These are phyloP conservation scores for Ailurus styani DNA, from an alignment of 2,113 vertebrate genomes.

Conservation along the genomic window DNA sequence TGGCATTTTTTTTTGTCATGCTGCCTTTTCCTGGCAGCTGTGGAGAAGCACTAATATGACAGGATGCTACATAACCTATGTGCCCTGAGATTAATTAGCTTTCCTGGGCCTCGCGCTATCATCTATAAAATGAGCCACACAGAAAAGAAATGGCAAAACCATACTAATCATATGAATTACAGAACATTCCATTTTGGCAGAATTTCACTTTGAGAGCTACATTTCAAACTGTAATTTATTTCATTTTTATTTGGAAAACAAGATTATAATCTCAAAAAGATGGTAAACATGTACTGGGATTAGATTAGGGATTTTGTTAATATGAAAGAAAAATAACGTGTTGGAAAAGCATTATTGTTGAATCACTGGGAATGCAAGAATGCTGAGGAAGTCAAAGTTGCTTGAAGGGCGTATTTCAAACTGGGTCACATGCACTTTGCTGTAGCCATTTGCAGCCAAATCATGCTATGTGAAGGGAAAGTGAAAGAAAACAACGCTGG, in stretches of 20 bases:
- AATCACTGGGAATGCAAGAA: neutral
- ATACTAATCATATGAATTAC: neutral
- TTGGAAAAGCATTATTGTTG: neutral
- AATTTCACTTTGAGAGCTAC: neutral
- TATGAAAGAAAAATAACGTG: neutral
- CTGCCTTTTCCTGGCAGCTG: neutral
- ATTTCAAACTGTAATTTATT: neutral
- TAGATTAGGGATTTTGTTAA: neutral
- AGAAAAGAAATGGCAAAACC: neutral
- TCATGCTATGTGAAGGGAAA: neutral
- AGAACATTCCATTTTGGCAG: neutral
- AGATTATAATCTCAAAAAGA: neutral
- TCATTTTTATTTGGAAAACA: neutral
- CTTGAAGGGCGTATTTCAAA: neutral
- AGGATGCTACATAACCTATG: neutral
- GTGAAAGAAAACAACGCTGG: neutral
- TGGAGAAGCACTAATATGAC: neutral
- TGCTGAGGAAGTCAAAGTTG: neutral
- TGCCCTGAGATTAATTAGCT: slow-evolving; percentile 44
- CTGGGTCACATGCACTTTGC: neutral
- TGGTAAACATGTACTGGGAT: neutral
- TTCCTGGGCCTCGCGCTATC: neutral
- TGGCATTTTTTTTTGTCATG: slow-evolving; percentile 23
- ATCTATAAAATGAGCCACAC: neutral
- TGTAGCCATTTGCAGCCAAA: neutral